A percentile compares a stretch with the other conserved stretches of the same genome.
Evolutionary conservation across 2,113 vertebrate species (phyloP).

Genomic region (Myiozetetes cayanensis): DNA sequence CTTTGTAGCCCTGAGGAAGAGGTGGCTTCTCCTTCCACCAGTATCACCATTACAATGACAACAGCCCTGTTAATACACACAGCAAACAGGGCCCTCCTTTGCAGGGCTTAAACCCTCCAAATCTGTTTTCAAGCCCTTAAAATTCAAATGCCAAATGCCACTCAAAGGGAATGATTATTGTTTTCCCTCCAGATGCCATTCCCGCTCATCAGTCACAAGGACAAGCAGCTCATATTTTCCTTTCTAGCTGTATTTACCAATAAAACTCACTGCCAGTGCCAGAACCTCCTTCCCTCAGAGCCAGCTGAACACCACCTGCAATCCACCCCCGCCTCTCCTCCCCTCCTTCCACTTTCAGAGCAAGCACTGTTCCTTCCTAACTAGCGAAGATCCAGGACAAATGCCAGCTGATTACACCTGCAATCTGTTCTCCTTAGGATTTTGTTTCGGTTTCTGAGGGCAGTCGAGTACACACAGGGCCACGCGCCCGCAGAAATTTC

Average conservation of each 20-base stretch:
- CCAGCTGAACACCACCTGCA: slow-evolving; percentile 8
- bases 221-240: neutral
- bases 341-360: neutral
- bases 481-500: fast-evolving
- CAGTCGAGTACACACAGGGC: neutral
- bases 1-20: neutral
- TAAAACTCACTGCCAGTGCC: neutral
- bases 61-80: neutral
- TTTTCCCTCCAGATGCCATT: slow-evolving; percentile 31
- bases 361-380: slow-evolving; percentile 9
- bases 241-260: slow-evolving; percentile 4
- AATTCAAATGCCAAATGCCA: slow-evolving; percentile 15
- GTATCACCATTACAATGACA: neutral
- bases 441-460: neutral
- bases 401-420: slow-evolving; percentile 56
- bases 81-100: neutral
- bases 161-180: neutral
- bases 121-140: neutral
- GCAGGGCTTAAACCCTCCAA: neutral
- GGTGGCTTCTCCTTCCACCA: neutral
- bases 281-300: neutral
- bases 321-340: neutral
- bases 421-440: neutral
- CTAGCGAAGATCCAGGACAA: neutral
- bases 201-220: slow-evolving; percentile 15